Evolutionary conservation across 2,888 invertebrate genomes (phyloP).

Genomic region (Autographa pulchrina): DNA sequence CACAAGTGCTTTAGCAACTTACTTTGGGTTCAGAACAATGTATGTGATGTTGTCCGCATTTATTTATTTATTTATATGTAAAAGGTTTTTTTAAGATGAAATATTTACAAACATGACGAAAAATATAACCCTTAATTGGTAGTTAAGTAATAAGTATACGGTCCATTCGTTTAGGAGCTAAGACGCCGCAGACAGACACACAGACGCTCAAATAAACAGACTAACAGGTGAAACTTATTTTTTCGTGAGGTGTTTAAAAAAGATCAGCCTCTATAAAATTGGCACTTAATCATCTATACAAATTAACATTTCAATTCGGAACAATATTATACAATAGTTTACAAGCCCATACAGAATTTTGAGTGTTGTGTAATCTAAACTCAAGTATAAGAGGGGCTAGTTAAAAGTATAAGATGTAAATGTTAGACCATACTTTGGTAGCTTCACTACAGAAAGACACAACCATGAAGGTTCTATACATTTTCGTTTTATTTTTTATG

Average conservation of each 20-base stretch:
- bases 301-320: not conserved
- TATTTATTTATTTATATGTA: too few relatives aligned
- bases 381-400: not conserved
- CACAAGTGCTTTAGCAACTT: too few relatives aligned
- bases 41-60: too few relatives aligned
- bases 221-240: too few relatives aligned
- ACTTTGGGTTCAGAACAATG: too few relatives aligned
- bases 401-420: not conserved
- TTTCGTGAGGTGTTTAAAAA: not conserved
- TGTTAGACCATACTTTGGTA: not conserved
- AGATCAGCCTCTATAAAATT: not conserved
- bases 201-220: too few relatives aligned
- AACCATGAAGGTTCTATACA: not conserved
- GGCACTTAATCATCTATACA: not conserved
- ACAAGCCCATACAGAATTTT: not conserved
- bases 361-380: not conserved
- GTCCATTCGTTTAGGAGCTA: too few relatives aligned
- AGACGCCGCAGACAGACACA: too few relatives aligned
- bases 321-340: not conserved
- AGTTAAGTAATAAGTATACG: too few relatives aligned
- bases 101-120: too few relatives aligned
- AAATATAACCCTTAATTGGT: too few relatives aligned
- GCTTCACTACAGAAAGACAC: not conserved
- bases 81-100: too few relatives aligned
- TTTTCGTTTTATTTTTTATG: not conserved